These are phyloP conservation scores for Copidosoma floridanum DNA, from an alignment of 1,140 invertebrate species.

Conservation along the genomic window DNA sequence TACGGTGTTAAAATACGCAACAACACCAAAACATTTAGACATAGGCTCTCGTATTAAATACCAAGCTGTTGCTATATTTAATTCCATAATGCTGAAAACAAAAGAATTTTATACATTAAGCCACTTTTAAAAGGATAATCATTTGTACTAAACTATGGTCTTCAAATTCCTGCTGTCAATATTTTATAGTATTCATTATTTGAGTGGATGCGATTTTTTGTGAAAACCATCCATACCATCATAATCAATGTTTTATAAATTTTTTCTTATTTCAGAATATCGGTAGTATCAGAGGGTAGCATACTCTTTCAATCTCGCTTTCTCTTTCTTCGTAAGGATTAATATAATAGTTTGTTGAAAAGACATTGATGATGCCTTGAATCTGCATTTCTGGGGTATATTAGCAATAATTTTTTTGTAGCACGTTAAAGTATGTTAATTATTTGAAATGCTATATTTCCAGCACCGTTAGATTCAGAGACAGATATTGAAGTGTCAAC, in stretches of 20 bases:
- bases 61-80: slow-evolving; percentile 52
- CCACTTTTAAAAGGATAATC: slow-evolving; percentile 36
- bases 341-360: slow-evolving; percentile 27
- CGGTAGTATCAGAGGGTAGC: no score
- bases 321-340: slow-evolving; percentile 29
- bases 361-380: slow-evolving; percentile 42
- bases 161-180: slow-evolving; percentile 32
- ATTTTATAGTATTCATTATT: slow-evolving; percentile 36
- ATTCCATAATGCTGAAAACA: slow-evolving; percentile 34
- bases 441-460: slow-evolving; percentile 32
- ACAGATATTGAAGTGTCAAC: slow-evolving; percentile 30
- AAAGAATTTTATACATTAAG: slow-evolving; percentile 43
- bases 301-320: slow-evolving; percentile 23
- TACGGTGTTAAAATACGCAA: slow-evolving; percentile 42
- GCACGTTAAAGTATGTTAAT: slow-evolving; percentile 33
- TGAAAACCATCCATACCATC: slow-evolving; percentile 26
- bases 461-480: slow-evolving; percentile 30
- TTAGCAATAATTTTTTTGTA: slow-evolving; percentile 32
- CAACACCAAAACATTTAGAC: slow-evolving; percentile 25
- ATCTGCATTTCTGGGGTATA: slow-evolving; percentile 33
- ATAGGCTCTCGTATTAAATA: slow-evolving; percentile 39
- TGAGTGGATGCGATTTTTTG: slow-evolving; percentile 28
- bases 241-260: slow-evolving; percentile 32
- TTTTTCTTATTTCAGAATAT: slow-evolving; percentile 24
- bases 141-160: slow-evolving; percentile 33